Evolutionary conservation across 2,797 vertebrate species (phyloP).

Genomic region (Schizothorax lantsangensis): DNA sequence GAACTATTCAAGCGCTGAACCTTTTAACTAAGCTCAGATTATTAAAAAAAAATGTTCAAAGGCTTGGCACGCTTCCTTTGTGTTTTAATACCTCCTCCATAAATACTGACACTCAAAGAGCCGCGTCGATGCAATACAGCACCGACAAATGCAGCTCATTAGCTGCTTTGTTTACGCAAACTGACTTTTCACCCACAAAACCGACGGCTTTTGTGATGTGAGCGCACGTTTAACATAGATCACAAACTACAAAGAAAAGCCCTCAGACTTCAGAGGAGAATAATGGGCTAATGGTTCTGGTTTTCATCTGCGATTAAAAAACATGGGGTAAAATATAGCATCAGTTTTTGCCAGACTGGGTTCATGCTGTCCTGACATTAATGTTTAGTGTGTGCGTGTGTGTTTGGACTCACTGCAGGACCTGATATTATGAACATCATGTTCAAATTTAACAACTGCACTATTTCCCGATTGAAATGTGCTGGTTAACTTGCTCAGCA

Average conservation of each 20-base stretch:
- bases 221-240: conserved; percentile 41
- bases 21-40: conserved; percentile 48
- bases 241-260: conserved; percentile 54
- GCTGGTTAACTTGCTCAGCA: conserved; percentile 57
- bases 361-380: conserved; percentile 41
- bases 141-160: conserved; percentile 62
- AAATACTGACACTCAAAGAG: conserved; percentile 62
- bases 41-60: conserved; percentile 56
- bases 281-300: conserved; percentile 41
- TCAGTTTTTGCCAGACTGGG: conserved; percentile 27
- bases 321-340: conserved; percentile 39
- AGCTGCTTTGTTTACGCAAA: conserved; percentile 61
- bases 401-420: conserved; percentile 14
- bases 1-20: conserved; percentile 47
- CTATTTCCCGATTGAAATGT: conserved; percentile 53
- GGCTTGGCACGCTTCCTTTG: conserved; percentile 53
- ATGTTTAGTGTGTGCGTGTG: conserved; percentile 11
- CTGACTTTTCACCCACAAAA: conserved; percentile 47
- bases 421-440: conserved; percentile 51
- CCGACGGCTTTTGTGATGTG: conserved; percentile 34
- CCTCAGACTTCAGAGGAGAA: conserved; percentile 48
- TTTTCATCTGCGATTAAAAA: conserved; percentile 53
- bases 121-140: conserved; percentile 37
- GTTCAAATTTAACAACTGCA: conserved; percentile 58
- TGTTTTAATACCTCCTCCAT: conserved; percentile 65